These are phyloP conservation scores for Ficedula albicollis DNA, from an alignment of 2,797 vertebrate species.

Conservation along the genomic window DNA sequence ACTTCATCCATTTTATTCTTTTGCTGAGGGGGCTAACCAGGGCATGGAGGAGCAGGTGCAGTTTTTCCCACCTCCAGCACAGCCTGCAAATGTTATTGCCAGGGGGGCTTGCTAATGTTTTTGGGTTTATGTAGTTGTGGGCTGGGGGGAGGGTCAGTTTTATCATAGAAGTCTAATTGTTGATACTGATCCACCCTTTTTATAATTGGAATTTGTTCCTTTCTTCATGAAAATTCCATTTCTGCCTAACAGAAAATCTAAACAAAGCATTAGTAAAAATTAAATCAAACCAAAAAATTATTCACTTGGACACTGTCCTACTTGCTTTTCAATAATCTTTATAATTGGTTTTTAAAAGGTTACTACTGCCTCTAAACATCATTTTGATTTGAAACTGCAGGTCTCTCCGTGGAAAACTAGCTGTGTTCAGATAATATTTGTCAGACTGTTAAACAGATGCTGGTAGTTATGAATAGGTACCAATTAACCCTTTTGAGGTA, in stretches of 20 bases:
- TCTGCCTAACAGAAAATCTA: neutral
- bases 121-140: neutral
- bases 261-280: neutral
- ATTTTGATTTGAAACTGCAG: neutral
- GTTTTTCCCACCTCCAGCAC: conserved; percentile 31
- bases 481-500: neutral
- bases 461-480: neutral
- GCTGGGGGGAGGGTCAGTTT: neutral
- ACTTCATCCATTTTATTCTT: neutral
- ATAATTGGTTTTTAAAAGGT: neutral
- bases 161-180: neutral
- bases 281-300: neutral
- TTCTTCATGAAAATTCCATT: neutral
- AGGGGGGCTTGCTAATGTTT: neutral
- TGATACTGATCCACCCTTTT: neutral
- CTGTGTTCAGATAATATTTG: neutral
- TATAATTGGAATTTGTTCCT: neutral
- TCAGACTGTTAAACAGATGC: neutral
- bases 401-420: neutral
- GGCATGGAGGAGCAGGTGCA: neutral
- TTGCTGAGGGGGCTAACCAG: neutral
- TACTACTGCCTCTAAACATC: neutral
- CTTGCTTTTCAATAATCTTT: neutral
- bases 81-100: neutral
- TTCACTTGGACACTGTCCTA: neutral